These are phyloP conservation scores for Alcedo quadribrachys DNA, from an alignment of 2,797 vertebrate species.

Conservation along the genomic window DNA sequence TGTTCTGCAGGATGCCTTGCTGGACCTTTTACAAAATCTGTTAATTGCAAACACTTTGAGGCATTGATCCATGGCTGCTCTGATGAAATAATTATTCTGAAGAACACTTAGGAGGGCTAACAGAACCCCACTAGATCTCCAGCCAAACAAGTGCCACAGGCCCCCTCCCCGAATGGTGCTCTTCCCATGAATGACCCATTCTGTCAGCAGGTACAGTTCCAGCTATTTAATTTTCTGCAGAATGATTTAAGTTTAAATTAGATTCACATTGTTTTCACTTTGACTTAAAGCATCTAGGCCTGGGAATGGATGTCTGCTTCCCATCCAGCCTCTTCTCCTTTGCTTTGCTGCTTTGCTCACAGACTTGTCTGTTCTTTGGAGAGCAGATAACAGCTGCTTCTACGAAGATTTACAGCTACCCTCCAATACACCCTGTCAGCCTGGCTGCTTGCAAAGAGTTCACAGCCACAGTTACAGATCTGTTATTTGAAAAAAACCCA, in stretches of 20 bases:
- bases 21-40: slow-evolving; percentile 4
- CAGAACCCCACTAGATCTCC: background rate
- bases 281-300: background rate
- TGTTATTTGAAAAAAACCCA: background rate
- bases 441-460: slow-evolving; percentile 19
- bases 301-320: background rate
- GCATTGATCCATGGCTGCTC: slow-evolving; percentile 11
- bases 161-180: background rate
- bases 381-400: slow-evolving; percentile 30
- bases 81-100: slow-evolving; percentile 55
- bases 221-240: slow-evolving; percentile 54
- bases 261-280: slow-evolving; percentile 43
- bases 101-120: background rate
- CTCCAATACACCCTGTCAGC: background rate
- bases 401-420: background rate
- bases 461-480: background rate
- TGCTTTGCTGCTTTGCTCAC: background rate
- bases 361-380: background rate
- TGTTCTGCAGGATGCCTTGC: background rate
- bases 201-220: background rate
- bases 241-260: slow-evolving; percentile 29
- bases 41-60: slow-evolving; percentile 21
- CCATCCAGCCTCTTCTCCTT: background rate
- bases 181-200: background rate
- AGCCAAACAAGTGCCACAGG: background rate